Evolutionary conservation across 2,888 invertebrate species (phyloP), one percentile per base, ranked within the genome.

Genomic region (Philopedon plagiatum): DNA sequence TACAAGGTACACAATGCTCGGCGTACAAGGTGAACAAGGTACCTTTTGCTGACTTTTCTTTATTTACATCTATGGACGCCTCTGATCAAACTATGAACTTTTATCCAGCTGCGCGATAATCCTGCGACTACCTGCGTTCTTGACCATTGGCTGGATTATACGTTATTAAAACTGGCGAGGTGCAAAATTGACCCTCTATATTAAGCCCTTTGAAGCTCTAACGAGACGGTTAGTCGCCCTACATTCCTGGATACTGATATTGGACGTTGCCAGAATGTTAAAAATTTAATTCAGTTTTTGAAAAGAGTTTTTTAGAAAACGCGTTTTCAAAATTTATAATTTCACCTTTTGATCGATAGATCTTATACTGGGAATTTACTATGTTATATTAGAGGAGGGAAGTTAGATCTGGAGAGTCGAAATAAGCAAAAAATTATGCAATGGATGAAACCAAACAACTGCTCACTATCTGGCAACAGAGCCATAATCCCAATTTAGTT

Each of bases 121-220:
- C 23, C 49, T 54, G 9, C 29, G 18, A 29, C 18, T n/a, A n/a
- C n/a, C n/a, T n/a, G n/a, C n/a, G 51, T 29, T 29, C 51, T 26
- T 29, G 51, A 32, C 51, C 51, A 29, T 54, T 54, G 15, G 8
- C 29, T 13, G 39, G 18, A 54, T 63, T 63, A 64, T 51, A 64
- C 70, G 41, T 64, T 64, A 71, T 71, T 71, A 71, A 71, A 71
- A 71, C 70, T 71, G 58, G 26, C 64, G 64, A 71, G 70, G 70
- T 71, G 70, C 70, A 44, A 71, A 71, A 71, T 71, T 60, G 70
- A 51, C 70, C 64, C 60, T 58, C 64, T 71, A 64, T 58, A 70
- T 64, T 70, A 64, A 60, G 51, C 70, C 58, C 49, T 64, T 41
- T 64, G 64, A 64, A 41, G 64, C 46, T 44, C 11, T 54, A 39